phyloP scores from a whole-genome alignment of 2,888 invertebrate species.

The Agrotis segetum region DNA sequence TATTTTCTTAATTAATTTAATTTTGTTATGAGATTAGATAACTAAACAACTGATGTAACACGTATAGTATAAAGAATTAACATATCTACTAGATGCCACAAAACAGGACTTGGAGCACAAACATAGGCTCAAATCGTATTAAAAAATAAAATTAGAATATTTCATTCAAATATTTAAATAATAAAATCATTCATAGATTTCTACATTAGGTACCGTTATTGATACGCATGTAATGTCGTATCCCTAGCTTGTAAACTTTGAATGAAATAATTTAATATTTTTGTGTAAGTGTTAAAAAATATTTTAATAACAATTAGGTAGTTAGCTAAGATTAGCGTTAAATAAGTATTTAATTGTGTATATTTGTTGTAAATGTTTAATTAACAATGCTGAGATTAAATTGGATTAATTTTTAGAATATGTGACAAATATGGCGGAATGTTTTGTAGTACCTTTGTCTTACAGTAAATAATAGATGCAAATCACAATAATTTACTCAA shows the following conservation, averaged over 20 bases:
- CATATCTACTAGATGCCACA: conserved; percentile 86
- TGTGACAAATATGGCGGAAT: conserved; percentile 26
- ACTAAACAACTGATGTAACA: conserved; percentile 55
- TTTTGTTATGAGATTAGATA: conserved; percentile 42
- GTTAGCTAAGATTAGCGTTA: conserved; percentile 70
- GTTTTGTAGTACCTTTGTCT: conserved; percentile 37
- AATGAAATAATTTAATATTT: conserved; percentile 77
- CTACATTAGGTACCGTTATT: conserved; percentile 52
- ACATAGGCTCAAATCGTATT: conserved; percentile 84
- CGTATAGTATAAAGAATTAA: conserved; percentile 84
- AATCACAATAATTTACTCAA: conserved; percentile 22
- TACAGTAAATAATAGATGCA: conserved; percentile 12
- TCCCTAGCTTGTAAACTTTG: conserved; percentile 62
- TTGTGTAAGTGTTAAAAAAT: conserved; percentile 74
- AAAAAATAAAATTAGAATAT: conserved; percentile 74
- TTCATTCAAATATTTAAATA: conserved; percentile 72
- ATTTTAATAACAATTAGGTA: conserved; percentile 72
- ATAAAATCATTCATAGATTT: conserved; percentile 41
- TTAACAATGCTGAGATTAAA: conserved; percentile 39
- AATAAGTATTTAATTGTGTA: conserved; percentile 73
- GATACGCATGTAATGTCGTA: conserved; percentile 74
- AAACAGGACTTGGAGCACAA: conserved; percentile 84
- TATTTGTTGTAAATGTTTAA: conserved; percentile 80
- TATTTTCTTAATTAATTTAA: conserved; percentile 38
- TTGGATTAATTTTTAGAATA: conserved; percentile 19